Base-by-base conservation (phyloP, 1,140 invertebrate genomes). In the Neodiprion fabricii region DNA sequence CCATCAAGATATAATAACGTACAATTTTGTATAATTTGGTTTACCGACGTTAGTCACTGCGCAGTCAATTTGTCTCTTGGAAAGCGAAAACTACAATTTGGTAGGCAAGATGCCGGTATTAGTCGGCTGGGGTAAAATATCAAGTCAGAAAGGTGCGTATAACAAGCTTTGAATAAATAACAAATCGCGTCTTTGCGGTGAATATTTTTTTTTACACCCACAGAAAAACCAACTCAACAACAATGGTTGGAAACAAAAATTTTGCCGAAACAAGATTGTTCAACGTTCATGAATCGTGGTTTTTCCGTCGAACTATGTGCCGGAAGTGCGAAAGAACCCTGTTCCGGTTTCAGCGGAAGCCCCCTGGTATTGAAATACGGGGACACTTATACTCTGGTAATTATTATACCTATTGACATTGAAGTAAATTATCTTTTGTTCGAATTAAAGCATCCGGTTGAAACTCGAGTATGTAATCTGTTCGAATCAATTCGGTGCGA, bases 51-150 rank as follows among this genome's bases (percentile, higher is more conserved):
- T 50, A 85, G 84, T 78, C 17, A 84, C 82, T n/a, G 78, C 74
- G 10, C 83, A 83, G 72, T 83, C 84, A 14, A 76, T 81, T 47
- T 85, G 84, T 74, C 71, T 84, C 53, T 76, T 78, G 61, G 74
- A 78, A 4, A 72, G 72, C 53, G 69, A 78, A 17, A 74, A 73
- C 74, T 78, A 76, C 40, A 47, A 78, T 17, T 74, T 67, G 65
- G 28, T 70, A 28, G 76, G 74, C 49, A 76, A 72, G 61, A 71
- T 53, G 72, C 49, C 77, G 74, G 71, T 72, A 66, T 74, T 84
- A 14, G 74, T 82, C 49, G 84, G 84, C 40, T 85, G 84, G 84
- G 84, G 83, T 21, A 80, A 80, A 75, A n/a, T 84, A 11, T 79
- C 76, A 17, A 71, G 69, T 17, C 75, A 81, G 70, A 76, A 71